Conservation (phyloP, 2,888 invertebrate species). For the Drosophila nr. fundita region DNA sequence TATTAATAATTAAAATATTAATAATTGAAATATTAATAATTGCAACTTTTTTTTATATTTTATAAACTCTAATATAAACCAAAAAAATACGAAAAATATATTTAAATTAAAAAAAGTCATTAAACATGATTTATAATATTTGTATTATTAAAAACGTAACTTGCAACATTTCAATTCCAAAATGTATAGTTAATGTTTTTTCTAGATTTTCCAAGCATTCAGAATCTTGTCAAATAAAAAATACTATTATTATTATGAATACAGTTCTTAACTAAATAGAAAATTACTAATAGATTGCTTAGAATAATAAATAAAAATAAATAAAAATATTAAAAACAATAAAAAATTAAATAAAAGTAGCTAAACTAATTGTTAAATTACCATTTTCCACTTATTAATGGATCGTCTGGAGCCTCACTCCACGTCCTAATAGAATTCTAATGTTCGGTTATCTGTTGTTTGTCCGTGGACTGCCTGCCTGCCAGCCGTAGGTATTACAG, state of each 20-base stretch:
- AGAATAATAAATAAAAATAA: too few species aligned
- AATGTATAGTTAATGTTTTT: background rate
- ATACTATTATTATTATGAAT: background rate
- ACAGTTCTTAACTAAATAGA: background rate
- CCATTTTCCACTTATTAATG: rapidly evolving
- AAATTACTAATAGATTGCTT: too few species aligned
- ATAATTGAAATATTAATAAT: too few species aligned
- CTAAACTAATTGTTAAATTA: background rate
- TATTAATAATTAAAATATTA: background rate
- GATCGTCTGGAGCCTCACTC: background rate
- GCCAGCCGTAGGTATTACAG: conserved; percentile 25
- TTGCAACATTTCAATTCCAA: background rate
- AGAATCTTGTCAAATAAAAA: background rate
- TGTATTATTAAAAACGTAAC: too few species aligned
- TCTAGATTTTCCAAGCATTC: background rate
- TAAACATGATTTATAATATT: too few species aligned
- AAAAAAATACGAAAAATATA: too few species aligned
- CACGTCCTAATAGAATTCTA: conserved; percentile 24
- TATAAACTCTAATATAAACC: too few species aligned
- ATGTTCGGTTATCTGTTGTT: conserved; percentile 22
- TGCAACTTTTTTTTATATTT: too few species aligned
- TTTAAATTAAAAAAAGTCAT: too few species aligned
- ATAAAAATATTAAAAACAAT: too few species aligned
- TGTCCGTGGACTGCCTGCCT: conserved; percentile 9
- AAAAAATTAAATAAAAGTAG: background rate